Percentiles rank a stretch among this genome's conserved stretches.
phyloP scores from a whole-genome alignment of 2,113 vertebrate genomes.

The Noturus placidus region DNA sequence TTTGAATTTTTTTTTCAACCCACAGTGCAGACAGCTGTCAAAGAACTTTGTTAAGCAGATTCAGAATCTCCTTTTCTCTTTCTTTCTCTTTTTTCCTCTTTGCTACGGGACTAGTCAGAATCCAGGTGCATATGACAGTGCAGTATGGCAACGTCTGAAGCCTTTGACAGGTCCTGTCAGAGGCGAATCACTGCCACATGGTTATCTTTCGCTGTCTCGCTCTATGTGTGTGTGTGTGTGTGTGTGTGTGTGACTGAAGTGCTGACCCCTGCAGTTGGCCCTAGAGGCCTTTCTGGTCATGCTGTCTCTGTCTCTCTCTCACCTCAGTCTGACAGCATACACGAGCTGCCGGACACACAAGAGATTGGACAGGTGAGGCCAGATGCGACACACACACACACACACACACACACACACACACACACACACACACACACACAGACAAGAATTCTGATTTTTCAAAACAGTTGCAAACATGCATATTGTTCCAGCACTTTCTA shows the following conservation, averaged over 20 bases:
- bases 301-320: slow-evolving; percentile 81
- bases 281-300: slow-evolving; percentile 74
- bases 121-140: slow-evolving; percentile 68
- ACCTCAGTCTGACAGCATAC: slow-evolving; percentile 83
- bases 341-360: slow-evolving; percentile 73
- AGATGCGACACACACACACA: slow-evolving; percentile 13
- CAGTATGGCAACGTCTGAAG: slow-evolving; percentile 62
- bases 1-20: background rate
- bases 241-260: slow-evolving; percentile 38
- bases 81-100: slow-evolving; percentile 2
- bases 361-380: slow-evolving; percentile 83
- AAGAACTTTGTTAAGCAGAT: slow-evolving; percentile 54
- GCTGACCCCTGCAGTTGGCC: slow-evolving; percentile 72
- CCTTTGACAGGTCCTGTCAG: slow-evolving; percentile 80
- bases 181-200: slow-evolving; percentile 74
- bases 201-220: slow-evolving; percentile 40
- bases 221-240: slow-evolving; percentile 10
- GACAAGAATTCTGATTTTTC: slow-evolving; percentile 16
- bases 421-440: slow-evolving; percentile 16
- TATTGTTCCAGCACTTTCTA: slow-evolving; percentile 1
- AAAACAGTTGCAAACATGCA: slow-evolving; percentile 39
- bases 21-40: slow-evolving; percentile 18
- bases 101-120: slow-evolving; percentile 51
- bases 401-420: slow-evolving; percentile 49
- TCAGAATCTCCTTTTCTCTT: slow-evolving; percentile 41